Base-by-base conservation (phyloP, 2,888 invertebrate genomes). In the Schizaphis graminum region DNA sequence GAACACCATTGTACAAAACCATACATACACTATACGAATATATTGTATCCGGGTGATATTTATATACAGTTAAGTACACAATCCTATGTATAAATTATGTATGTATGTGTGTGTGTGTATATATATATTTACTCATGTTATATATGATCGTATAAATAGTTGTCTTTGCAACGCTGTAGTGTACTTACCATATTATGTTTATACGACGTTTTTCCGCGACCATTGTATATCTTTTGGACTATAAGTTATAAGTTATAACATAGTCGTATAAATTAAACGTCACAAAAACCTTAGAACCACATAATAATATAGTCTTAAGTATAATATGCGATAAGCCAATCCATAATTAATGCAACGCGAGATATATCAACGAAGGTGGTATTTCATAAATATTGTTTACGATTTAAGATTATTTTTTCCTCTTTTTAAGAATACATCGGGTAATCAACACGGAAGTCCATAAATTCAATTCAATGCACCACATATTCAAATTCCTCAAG, bases 111-210 rank as follows among this genome's bases (percentile, higher is more conserved):
- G 13, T 61, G 4, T 13, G 77, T n/a, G 3, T 3, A 3, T 10
- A 21, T 35, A 11, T 3, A 3, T 10, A 21, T 35, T 35, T 77
- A 77, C 77, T 77, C 35, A 35, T 35, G 77, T 77, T 77, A 77
- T 77, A 77, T 77, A 77, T 77, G 35, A 21, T 35, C 35, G 49
- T 87, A 53, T 53, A 49, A n/a, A 87, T 49, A 87, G 49, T 47
- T 87, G 24, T 49, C 24, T 53, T 89, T 28, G 13, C 57, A 35
- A 35, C 53, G 89, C 49, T 47, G n/a, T 47, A 61, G 47, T 67
- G 44, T 90, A 90, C 67, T 90, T 90, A 90, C 88, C n/a, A 87
- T 87, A 49, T n/a, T 35, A 28, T 86, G 16, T 47, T 47, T 86
- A 47, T 86, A 47, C 86, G 47, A 86, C 47, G 47, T 86, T 28